Conservation (phyloP, 2,888 invertebrate species). For the Aelia acuminata region DNA sequence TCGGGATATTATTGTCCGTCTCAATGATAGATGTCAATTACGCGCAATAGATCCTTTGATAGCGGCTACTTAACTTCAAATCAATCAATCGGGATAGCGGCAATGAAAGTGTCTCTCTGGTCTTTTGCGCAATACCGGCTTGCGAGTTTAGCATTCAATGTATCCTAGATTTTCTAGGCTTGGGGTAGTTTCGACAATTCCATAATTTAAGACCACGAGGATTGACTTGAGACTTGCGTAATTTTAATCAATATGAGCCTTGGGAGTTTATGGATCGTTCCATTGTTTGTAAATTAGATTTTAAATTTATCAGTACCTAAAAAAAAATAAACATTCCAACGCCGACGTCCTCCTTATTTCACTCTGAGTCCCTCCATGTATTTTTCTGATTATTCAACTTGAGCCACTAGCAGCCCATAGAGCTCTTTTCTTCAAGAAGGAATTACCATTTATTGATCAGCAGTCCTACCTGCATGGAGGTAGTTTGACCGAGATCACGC, state of each 20-base stretch:
- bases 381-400: too few relatives aligned
- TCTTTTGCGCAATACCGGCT: not conserved
- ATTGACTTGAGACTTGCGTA: not conserved
- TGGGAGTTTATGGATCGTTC: not conserved
- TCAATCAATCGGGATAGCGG: not conserved
- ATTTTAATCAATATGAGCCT: not conserved
- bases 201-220: not conserved
- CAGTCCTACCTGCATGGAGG: too few relatives aligned
- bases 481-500: too few relatives aligned
- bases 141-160: not conserved
- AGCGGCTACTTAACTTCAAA: not conserved
- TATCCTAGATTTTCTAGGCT: not conserved
- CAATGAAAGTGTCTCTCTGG: not conserved
- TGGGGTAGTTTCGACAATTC: not conserved
- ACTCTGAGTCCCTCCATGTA: too few relatives aligned
- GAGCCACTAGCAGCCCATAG: too few relatives aligned
- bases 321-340: not conserved
- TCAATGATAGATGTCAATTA: not conserved
- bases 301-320: not conserved
- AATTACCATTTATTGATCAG: too few relatives aligned
- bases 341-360: too few relatives aligned
- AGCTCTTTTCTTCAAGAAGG: too few relatives aligned
- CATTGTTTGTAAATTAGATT: not conserved
- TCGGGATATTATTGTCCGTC: not conserved
- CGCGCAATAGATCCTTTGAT: conserved; percentile 1